Evolutionary conservation across 2,113 vertebrate genomes (phyloP).

Genomic region (Calyptomena viridis): DNA sequence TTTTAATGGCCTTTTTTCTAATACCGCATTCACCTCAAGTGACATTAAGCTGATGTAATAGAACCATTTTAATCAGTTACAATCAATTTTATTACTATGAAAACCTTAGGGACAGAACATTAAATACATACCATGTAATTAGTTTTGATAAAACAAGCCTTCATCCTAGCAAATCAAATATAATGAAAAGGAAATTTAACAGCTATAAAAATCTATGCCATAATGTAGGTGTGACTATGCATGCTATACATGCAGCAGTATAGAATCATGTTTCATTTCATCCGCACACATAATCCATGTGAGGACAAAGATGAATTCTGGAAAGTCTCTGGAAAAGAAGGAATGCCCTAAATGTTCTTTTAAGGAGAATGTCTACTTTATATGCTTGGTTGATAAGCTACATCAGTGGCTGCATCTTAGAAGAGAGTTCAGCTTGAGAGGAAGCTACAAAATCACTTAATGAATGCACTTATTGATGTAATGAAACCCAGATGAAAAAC

Average conservation of each 20-base stretch:
- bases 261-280: not conserved
- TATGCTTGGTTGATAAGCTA: not conserved
- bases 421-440: not conserved
- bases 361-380: not conserved
- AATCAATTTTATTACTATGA: conserved; percentile 65
- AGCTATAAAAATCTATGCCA: conserved; percentile 34
- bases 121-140: conserved; percentile 68
- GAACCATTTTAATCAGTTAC: conserved; percentile 68
- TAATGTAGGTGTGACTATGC: conserved; percentile 16
- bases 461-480: not conserved
- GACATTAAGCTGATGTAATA: conserved; percentile 65
- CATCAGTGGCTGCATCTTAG: not conserved
- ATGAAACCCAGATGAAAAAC: not conserved
- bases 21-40: conserved; percentile 17
- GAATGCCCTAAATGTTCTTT: not conserved
- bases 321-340: not conserved
- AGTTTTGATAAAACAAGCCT: conserved; percentile 67
- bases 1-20: conserved; percentile 35
- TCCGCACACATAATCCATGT: not conserved
- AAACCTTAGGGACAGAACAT: conserved; percentile 65
- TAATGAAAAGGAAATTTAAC: conserved; percentile 66
- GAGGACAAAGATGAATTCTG: not conserved
- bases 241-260: not conserved
- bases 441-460: not conserved
- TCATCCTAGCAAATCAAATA: conserved; percentile 62